These are phyloP conservation scores for Cryptophagus acutangulus DNA, from an alignment of 2,888 invertebrate genomes.

Conservation along the genomic window DNA sequence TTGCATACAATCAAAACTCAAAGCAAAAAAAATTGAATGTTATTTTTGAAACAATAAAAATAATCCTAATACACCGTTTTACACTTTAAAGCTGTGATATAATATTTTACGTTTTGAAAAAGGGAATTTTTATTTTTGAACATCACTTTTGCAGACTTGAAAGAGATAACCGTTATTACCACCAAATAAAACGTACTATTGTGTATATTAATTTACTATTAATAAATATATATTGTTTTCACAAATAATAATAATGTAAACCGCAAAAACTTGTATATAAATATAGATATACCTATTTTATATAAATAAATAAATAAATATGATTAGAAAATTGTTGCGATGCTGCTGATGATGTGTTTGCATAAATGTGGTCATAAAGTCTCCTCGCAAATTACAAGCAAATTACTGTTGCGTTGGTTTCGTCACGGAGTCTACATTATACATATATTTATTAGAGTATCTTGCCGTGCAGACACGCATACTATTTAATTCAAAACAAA, in stretches of 20 bases:
- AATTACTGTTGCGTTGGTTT: conserved; percentile 31
- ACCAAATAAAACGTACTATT: too few relatives aligned
- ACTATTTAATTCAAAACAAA: too few relatives aligned
- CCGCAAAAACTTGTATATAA: not conserved
- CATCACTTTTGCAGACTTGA: too few relatives aligned
- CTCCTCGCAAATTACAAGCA: conserved; percentile 37
- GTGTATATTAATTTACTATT: not conserved
- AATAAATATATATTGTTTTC: not conserved
- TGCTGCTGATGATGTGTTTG: not conserved
- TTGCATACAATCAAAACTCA: too few relatives aligned
- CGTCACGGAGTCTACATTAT: conserved; percentile 30
- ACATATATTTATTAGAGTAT: conserved; percentile 30
- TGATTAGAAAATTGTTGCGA: not conserved
- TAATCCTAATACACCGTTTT: too few relatives aligned
- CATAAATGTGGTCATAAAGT: conserved; percentile 17
- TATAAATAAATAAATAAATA: too few relatives aligned
- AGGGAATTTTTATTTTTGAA: too few relatives aligned
- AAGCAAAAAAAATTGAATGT: too few relatives aligned
- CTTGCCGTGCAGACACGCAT: conserved; percentile 39
- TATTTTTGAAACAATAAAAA: too few relatives aligned
- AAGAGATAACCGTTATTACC: too few relatives aligned
- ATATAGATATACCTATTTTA: conserved; percentile 1
- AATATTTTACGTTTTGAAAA: too few relatives aligned
- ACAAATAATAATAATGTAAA: not conserved
- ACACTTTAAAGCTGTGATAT: too few relatives aligned